Percentiles rank a stretch among this genome's conserved stretches.
Conservation (phyloP, 2,888 invertebrate species). For the Cheilosia variabilis region DNA sequence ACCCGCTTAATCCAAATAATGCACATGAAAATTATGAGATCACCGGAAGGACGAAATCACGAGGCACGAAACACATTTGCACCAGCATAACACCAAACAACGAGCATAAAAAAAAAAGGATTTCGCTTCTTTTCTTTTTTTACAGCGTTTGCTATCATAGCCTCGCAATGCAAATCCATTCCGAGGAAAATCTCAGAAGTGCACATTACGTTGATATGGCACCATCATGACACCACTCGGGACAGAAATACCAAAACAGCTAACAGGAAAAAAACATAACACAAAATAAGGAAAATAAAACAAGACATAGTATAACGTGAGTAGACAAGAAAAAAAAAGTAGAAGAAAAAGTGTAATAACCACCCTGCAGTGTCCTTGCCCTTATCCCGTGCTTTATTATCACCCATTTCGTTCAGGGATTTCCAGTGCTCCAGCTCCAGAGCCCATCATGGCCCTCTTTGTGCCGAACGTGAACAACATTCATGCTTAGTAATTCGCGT, state of each 20-base stretch:
- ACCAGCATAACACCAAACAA: constrained; percentile 53
- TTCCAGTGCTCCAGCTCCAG: constrained; percentile 37
- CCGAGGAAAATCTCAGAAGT: constrained; percentile 69
- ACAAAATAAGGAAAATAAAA: constrained; percentile 43
- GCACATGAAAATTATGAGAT: constrained; percentile 74
- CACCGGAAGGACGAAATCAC: constrained; percentile 67
- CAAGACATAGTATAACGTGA: constrained; percentile 49
- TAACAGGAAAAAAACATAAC: constrained; percentile 20
- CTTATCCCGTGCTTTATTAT: constrained; percentile 72
- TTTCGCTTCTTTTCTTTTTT: constrained; percentile 11
- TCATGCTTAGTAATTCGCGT: constrained; percentile 41
- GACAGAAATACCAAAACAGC: constrained; percentile 48
- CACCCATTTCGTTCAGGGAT: constrained; percentile 73
- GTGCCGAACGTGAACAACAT: constrained; percentile 47
- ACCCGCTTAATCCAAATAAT: constrained; percentile 71
- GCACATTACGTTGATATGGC: constrained; percentile 72
- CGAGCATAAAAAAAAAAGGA: constrained; percentile 19
- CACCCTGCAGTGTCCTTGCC: constrained; percentile 72
- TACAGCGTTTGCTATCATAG: constrained; percentile 36
- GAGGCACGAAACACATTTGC: constrained; percentile 70
- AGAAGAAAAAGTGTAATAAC: constrained; percentile 63
- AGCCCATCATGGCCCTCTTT: constrained; percentile 49
- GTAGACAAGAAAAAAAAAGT: constrained; percentile 1
- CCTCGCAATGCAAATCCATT: constrained; percentile 70
- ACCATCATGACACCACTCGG: constrained; percentile 60